Conservation (phyloP, 2,888 invertebrate genomes). For the Apamea anceps region DNA sequence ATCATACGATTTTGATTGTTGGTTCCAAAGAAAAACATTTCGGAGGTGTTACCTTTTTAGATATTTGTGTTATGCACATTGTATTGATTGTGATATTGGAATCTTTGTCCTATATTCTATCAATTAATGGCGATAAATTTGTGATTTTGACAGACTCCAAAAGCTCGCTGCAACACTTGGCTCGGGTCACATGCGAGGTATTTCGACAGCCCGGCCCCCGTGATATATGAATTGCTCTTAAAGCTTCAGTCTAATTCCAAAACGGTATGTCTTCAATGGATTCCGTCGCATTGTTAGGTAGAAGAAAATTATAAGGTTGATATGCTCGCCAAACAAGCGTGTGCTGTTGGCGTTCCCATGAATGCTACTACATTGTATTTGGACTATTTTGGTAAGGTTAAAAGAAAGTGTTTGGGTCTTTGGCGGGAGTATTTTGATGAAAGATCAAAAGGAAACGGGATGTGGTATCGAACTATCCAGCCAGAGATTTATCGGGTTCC, state of each 20-base stretch:
- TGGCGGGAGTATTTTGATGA: constrained; percentile 1
- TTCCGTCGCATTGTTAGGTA: constrained; percentile 8
- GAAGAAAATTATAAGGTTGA: constrained; percentile 1
- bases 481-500: neutral
- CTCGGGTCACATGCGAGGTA: constrained; percentile 15
- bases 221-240: constrained; percentile 12
- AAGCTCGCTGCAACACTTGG: constrained; percentile 13
- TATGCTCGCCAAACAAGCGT: constrained; percentile 7
- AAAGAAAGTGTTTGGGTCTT: neutral
- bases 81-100: constrained; percentile 2
- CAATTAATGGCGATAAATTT: constrained; percentile 7
- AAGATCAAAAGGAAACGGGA: neutral
- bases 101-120: constrained; percentile 1
- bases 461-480: neutral
- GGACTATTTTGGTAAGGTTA: neutral
- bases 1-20: neutral
- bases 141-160: constrained; percentile 2
- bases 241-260: neutral
- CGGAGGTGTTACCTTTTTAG: neutral
- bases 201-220: constrained; percentile 9
- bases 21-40: constrained; percentile 5
- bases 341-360: neutral
- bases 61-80: constrained; percentile 12
- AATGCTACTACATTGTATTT: neutral
- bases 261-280: neutral